A percentile compares a stretch with the other conserved stretches of the same genome.
Conservation (phyloP, 2,797 vertebrate species). For the Malurus leucopterus region DNA sequence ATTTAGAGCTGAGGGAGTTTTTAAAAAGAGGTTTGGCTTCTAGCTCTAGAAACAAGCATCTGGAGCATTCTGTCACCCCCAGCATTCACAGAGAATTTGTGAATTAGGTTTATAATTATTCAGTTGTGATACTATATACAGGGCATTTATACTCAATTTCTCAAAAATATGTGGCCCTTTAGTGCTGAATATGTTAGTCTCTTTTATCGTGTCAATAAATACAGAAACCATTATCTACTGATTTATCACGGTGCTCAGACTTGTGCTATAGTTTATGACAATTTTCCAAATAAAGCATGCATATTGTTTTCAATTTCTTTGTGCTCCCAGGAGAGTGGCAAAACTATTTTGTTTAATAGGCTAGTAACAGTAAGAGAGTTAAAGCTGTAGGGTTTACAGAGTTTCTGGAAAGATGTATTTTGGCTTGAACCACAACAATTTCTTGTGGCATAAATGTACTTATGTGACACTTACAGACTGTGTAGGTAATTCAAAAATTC, state of each 20-base stretch:
- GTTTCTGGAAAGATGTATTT: slow-evolving; percentile 37
- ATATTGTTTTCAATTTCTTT: slow-evolving; percentile 24
- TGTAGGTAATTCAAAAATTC: slow-evolving; percentile 45
- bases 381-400: slow-evolving; percentile 33
- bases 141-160: background rate
- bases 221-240: slow-evolving; percentile 19
- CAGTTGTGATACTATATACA: background rate
- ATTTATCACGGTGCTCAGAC: slow-evolving; percentile 8
- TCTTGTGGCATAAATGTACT: background rate
- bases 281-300: slow-evolving; percentile 13
- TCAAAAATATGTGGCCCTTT: background rate
- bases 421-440: background rate
- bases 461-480: slow-evolving; percentile 30
- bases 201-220: slow-evolving; percentile 11
- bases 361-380: slow-evolving; percentile 27
- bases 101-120: background rate
- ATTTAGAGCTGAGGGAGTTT: background rate
- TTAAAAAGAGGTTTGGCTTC: background rate
- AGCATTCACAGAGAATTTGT: background rate
- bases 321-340: background rate
- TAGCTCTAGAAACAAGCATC: background rate
- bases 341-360: slow-evolving; percentile 21
- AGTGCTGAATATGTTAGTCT: background rate
- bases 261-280: background rate
- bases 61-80: background rate